Evolutionary conservation across 30 jellyfish, hydroid and myxozoan genomes (phyloP).

Genomic region (Cassiopea andromeda): DNA sequence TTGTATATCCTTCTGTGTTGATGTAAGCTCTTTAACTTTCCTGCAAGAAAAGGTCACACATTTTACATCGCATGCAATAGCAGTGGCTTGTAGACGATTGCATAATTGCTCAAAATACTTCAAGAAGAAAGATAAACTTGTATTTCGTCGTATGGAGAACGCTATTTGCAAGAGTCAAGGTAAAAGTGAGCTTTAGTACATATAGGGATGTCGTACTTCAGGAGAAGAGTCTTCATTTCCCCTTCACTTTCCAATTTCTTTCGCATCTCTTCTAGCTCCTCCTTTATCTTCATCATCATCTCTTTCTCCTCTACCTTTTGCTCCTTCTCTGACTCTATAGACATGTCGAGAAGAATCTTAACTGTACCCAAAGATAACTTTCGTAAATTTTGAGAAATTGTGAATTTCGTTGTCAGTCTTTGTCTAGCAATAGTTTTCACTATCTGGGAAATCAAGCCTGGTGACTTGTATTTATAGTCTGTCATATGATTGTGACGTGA

Average conservation of each 20-base stretch:
- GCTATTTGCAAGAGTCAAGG: too few species aligned
- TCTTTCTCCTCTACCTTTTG: background rate
- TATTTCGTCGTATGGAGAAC: too few species aligned
- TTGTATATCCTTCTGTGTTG: background rate
- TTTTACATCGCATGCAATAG: too few species aligned
- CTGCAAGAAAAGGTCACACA: background rate
- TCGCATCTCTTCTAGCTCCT: constrained; percentile 9
- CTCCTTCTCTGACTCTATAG: background rate
- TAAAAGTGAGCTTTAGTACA: too few species aligned
- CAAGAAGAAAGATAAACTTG: too few species aligned
- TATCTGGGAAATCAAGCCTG: background rate
- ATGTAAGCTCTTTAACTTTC: background rate
- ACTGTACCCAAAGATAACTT: background rate
- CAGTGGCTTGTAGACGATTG: too few species aligned
- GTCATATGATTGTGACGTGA: constrained; percentile 2
- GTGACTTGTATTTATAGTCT: background rate
- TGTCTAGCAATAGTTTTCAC: background rate
- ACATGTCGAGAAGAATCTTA: background rate
- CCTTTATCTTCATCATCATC: background rate
- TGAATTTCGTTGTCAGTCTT: background rate
- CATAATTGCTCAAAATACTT: too few species aligned
- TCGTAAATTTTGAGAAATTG: too few species aligned
- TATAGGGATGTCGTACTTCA: background rate
- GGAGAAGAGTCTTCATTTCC: constrained; percentile 6
- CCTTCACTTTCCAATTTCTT: background rate